These are phyloP conservation scores for Phycodurus eques DNA, from an alignment of 2,113 vertebrate genomes.

Conservation along the genomic window DNA sequence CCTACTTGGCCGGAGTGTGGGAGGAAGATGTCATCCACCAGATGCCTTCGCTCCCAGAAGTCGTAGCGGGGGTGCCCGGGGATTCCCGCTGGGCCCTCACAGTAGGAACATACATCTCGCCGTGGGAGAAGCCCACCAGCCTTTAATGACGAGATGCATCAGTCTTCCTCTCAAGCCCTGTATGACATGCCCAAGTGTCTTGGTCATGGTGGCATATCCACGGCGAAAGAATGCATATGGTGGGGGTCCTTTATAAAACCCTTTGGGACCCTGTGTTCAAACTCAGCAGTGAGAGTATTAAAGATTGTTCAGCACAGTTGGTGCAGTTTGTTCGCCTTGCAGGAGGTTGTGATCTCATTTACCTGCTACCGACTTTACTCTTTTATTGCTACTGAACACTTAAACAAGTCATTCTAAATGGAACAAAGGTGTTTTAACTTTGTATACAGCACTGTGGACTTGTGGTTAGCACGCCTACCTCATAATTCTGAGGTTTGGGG, in stretches of 20 bases:
- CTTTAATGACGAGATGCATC: slow-evolving; percentile 61
- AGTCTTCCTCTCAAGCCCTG: slow-evolving; percentile 56
- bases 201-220: slow-evolving; percentile 67
- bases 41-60: slow-evolving; percentile 71
- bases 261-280: slow-evolving; percentile 68
- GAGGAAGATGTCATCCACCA: slow-evolving; percentile 49
- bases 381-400: background rate
- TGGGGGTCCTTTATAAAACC: slow-evolving; percentile 66
- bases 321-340: slow-evolving; percentile 49
- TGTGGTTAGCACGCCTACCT: background rate
- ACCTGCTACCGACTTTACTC: background rate
- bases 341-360: slow-evolving; percentile 56
- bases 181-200: slow-evolving; percentile 62
- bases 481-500: background rate
- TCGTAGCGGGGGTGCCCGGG: slow-evolving; percentile 63
- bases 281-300: slow-evolving; percentile 57
- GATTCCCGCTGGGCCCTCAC: slow-evolving; percentile 61
- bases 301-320: slow-evolving; percentile 53
- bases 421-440: background rate
- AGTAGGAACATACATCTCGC: slow-evolving; percentile 59
- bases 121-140: slow-evolving; percentile 40
- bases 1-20: slow-evolving; percentile 15
- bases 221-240: slow-evolving; percentile 56
- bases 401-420: background rate
- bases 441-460: background rate